Base-by-base conservation (phyloP, 1,140 invertebrate genomes). In the Drosophila leontia region DNA sequence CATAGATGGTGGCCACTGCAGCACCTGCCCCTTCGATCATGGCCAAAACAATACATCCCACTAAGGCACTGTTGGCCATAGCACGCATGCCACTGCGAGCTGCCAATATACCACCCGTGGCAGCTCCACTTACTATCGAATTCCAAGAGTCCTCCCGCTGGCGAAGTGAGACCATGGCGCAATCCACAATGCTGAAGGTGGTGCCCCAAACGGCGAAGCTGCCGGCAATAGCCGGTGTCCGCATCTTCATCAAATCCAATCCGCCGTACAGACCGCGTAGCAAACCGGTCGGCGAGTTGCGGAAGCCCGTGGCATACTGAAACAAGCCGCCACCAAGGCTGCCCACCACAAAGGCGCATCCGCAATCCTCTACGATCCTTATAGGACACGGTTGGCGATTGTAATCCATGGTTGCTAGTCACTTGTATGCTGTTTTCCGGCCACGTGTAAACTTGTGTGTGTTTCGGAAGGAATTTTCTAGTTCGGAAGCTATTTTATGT, bases 281-380 rank as follows among this genome's bases (percentile, higher is more conserved):
- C 5, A 90, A 0, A 6, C 85, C 85, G 1, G 68, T 13, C 0
- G 85, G 85, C 0, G 85, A 64, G 48, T 90, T 85, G 3, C 86
- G 65, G n/a, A 90, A 90, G 15, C 85, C 85, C 47, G 70, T 70
- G 48, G 79, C 23, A 65, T 48, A 82, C 55, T 90, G 78, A 29
- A 91, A 91, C 39, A 90, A 29, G 15, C 71, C 75, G 3, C 85
- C 86, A 7, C 85, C 85, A 32, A 90, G 71, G 34, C 68, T 64
- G 41, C 85, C 85, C 86, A 90, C 90, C 64, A 90, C 58, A 37
- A 90, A 90, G 32, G 86, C 86, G 50, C 85, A 90, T 13, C 85
- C 85, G 34, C 81, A 85, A 56, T 90, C 85, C 71, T 90, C 85
- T 7, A 90, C 81, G 47, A 90, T 81, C 35, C 85, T 65, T 35